phyloP scores from a whole-genome alignment of 2,888 invertebrate genomes.

The Eupeodes latifasciatus region DNA sequence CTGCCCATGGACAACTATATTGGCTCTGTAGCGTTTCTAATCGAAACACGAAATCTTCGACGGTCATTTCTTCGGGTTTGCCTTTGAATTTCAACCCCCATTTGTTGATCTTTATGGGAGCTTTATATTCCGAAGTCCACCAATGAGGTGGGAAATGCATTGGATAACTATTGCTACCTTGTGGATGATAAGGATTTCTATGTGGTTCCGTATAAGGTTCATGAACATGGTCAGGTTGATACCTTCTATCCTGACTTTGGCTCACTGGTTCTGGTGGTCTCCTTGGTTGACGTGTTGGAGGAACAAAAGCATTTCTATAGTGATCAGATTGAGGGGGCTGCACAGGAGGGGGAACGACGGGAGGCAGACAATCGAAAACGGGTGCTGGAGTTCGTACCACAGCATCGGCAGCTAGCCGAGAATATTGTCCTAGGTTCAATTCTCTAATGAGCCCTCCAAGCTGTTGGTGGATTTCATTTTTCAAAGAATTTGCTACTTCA shows the following conservation, averaged over 20 bases:
- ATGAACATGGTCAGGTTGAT: background rate
- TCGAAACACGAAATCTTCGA: slow-evolving; percentile 8
- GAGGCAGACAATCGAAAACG: background rate
- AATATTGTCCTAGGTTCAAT: too few species aligned
- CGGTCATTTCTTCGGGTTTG: background rate
- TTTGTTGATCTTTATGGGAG: background rate
- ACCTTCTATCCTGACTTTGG: background rate
- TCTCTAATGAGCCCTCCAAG: too few species aligned
- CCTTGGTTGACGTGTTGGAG: background rate
- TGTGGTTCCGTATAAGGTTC: too few species aligned
- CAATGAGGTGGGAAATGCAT: too few species aligned
- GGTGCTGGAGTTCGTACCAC: too few species aligned
- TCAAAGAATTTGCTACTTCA: background rate
- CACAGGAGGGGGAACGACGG: background rate
- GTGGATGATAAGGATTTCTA: too few species aligned
- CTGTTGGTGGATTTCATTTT: background rate
- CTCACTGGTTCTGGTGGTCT: background rate
- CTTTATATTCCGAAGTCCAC: background rate
- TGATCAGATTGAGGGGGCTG: background rate
- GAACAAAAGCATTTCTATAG: background rate
- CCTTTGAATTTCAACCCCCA: background rate
- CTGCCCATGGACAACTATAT: background rate
- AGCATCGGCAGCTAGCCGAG: too few species aligned
- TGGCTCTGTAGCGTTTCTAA: background rate
- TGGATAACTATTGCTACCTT: too few species aligned